phyloP scores from a whole-genome alignment of 2,888 invertebrate genomes.

The Lepetodrilus schrolli region DNA sequence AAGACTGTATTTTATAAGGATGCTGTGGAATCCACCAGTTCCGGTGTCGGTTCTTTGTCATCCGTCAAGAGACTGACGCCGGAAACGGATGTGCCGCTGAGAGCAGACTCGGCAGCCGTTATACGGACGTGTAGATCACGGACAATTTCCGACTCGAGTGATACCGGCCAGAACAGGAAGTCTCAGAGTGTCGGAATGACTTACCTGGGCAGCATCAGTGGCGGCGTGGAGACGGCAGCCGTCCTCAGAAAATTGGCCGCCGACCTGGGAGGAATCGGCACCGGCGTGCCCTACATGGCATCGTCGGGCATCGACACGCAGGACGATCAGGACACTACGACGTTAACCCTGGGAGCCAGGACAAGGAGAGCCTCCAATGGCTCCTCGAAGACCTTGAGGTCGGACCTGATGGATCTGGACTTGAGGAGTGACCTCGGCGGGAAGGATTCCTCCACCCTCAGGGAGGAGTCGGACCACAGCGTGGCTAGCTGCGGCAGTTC shows the following conservation, averaged over 20 bases:
- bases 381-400: neutral
- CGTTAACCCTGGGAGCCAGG: conserved; percentile 22
- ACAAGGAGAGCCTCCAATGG: conserved; percentile 36
- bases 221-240: conserved; percentile 21
- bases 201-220: conserved; percentile 27
- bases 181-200: conserved; percentile 26
- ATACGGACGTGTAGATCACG: neutral
- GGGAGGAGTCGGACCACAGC: conserved; percentile 47
- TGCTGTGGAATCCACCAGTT: neutral
- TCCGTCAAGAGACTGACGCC: neutral
- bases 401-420: conserved; percentile 27
- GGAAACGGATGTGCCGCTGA: neutral
- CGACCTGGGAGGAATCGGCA: neutral
- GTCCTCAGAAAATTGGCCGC: conserved; percentile 28
- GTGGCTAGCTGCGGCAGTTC: conserved; percentile 49
- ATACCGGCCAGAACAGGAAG: neutral
- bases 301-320: neutral
- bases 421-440: neutral
- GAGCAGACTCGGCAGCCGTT: neutral
- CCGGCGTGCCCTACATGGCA: conserved; percentile 2
- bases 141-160: conserved; percentile 2
- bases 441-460: neutral
- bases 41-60: neutral
- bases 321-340: neutral
- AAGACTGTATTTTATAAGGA: neutral